Evolutionary conservation across 1,140 invertebrate genomes (phyloP), one percentile per base, ranked within the genome.

Genomic region (Lepidotrigona ventralis): DNA sequence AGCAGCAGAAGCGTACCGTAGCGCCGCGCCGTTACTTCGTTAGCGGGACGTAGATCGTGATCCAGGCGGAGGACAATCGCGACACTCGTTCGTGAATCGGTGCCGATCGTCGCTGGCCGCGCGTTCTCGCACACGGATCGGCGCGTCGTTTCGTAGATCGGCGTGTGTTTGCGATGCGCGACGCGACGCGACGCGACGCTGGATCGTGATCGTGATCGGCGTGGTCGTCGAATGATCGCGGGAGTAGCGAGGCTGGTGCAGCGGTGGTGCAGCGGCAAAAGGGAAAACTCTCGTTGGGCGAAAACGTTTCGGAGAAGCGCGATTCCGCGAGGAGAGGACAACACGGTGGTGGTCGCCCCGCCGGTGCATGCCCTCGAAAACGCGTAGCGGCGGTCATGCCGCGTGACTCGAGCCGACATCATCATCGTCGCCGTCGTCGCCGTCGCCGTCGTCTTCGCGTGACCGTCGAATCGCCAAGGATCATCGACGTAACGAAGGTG

Each of bases 381-480:
- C 75, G 81, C 77, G 78, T 23, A 60, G 84, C 87, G 87, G 85
- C 83, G 88, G 88, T 85, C 88, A 89, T 89, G 88, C 88, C 83
- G 87, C 81, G 83, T 87, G 86, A 89, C 76, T 89, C 82, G 60
- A 86, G 84, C 78, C 81, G 79, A 11, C 26, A 19, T 68, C 84
- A 71, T 73, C 84, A 69, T 53, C 29, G 84, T 85, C 81, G 88
- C 15, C 23, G 68, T 39, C 66, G 86, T 60, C 58, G 58, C 80
- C 76, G 81, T 75, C 85, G 81, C 23, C 85, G 83, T 63, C 26
- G 53, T 23, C 46, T 60, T 73, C 89, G 83, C 78, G 70, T 80
- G 74, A 81, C 85, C 86, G 85, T 87, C 83, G 83, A 83, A 79
- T 71, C 79, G 79, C 75, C 78, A 39, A 80, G 53, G 70, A 84